phyloP scores from a whole-genome alignment of 2,797 vertebrate species.

The Anisognathus igniventris region DNA sequence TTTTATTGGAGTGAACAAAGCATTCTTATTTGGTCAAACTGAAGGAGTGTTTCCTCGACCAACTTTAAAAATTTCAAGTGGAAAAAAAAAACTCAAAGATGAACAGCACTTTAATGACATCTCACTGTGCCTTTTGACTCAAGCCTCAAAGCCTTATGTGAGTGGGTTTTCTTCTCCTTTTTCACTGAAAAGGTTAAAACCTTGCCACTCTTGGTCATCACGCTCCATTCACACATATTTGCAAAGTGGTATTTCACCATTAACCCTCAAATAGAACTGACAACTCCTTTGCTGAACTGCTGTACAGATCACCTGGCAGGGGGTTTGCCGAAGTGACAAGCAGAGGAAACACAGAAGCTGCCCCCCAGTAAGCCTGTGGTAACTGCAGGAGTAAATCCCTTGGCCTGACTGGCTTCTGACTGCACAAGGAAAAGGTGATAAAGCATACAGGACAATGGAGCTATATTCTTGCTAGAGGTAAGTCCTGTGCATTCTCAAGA shows the following conservation, averaged over 20 bases:
- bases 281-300: neutral
- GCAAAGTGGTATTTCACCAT: neutral
- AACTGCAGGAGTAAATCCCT: neutral
- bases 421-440: neutral
- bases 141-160: neutral
- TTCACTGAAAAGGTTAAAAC: neutral
- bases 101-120: neutral
- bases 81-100: neutral
- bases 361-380: neutral
- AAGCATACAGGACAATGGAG: neutral
- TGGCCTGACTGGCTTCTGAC: no score
- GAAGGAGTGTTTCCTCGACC: neutral
- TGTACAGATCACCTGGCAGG: neutral
- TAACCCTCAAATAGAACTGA: neutral
- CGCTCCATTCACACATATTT: neutral
- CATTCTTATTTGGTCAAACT: neutral
- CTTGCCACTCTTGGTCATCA: neutral
- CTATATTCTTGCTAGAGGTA: fast-evolving
- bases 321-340: neutral
- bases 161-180: fast-evolving
- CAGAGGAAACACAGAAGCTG: neutral
- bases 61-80: neutral
- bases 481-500: neutral
- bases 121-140: neutral
- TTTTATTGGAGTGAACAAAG: neutral